phyloP scores from a whole-genome alignment of 2,113 vertebrate genomes.

The Rhinolophus sinicus region DNA sequence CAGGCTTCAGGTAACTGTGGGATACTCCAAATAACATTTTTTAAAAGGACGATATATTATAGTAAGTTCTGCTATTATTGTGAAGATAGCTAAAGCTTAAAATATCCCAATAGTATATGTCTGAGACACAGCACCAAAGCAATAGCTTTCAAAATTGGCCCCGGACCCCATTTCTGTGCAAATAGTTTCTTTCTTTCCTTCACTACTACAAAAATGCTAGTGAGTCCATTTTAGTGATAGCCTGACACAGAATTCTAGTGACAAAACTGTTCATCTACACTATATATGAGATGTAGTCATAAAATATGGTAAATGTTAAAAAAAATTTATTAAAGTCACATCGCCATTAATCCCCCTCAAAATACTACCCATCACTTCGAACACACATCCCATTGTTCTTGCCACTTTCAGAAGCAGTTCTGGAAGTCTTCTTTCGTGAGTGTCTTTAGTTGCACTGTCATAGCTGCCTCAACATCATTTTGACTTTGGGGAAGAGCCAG shows the following conservation, averaged over 20 bases:
- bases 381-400: no score
- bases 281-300: no score
- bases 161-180: not conserved
- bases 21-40: not conserved
- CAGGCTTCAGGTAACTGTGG: not conserved
- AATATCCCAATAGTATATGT: not conserved
- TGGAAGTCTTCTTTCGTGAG: no score
- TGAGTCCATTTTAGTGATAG: not conserved
- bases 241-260: not conserved
- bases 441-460: no score
- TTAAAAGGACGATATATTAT: not conserved
- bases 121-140: not conserved
- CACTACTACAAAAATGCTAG: not conserved
- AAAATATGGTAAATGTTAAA: no score
- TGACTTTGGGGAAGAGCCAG: no score
- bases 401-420: no score
- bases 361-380: no score
- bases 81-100: not conserved
- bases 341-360: no score
- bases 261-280: not conserved
- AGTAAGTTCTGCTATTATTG: not conserved
- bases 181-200: not conserved
- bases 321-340: no score
- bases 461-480: no score
- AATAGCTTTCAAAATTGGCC: slow-evolving; percentile 16